phyloP scores from a whole-genome alignment of 2,797 vertebrate species.

The Microhierax caerulescens region DNA sequence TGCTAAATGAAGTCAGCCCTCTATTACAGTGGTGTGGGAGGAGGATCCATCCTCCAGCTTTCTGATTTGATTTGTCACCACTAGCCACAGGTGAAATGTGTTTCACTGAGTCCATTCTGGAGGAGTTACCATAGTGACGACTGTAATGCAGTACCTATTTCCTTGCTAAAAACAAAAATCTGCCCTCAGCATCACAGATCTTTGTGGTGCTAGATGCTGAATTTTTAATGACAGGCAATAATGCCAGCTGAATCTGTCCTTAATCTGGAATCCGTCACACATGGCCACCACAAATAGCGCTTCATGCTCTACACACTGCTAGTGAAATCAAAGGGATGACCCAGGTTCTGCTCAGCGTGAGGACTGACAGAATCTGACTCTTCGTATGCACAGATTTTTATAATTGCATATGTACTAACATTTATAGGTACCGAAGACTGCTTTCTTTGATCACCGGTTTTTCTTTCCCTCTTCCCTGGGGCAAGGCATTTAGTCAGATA shows the following conservation, averaged over 20 bases:
- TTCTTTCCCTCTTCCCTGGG: neutral
- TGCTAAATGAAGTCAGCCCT: neutral
- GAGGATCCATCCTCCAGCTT: neutral
- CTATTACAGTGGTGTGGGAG: neutral
- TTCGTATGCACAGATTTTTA: neutral
- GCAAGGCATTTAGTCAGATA: neutral
- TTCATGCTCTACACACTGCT: neutral
- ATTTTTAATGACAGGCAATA: constrained; percentile 19
- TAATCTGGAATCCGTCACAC: neutral
- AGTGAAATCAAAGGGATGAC: neutral
- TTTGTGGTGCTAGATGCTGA: neutral
- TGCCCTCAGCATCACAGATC: neutral
- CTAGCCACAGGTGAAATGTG: constrained; percentile 3
- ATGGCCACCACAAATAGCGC: neutral
- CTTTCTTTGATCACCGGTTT: neutral
- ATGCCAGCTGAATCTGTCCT: neutral
- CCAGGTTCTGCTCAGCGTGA: neutral
- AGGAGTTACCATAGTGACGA: constrained; percentile 47
- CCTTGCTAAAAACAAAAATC: constrained; percentile 6
- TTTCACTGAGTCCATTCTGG: neutral
- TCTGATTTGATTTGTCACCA: constrained; percentile 24
- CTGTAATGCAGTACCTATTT: neutral
- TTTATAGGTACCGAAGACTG: neutral
- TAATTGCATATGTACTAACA: neutral
- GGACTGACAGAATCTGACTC: neutral